These are phyloP conservation scores for Machimus rusticus DNA, from an alignment of 2,888 invertebrate species.

Conservation along the genomic window DNA sequence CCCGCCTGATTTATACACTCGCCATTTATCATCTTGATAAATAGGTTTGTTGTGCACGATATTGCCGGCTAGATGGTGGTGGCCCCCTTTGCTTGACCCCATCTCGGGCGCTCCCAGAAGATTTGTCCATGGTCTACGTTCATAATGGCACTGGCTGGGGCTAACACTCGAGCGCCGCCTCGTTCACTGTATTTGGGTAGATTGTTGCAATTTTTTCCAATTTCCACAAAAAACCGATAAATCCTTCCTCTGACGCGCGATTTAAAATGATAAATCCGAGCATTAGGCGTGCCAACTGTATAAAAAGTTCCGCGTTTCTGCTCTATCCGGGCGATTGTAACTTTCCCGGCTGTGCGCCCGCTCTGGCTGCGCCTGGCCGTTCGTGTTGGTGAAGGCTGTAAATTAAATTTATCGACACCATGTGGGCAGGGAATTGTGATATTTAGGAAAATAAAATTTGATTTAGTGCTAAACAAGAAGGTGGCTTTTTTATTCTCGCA, in stretches of 20 bases:
- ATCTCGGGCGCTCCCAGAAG: constrained; percentile 38
- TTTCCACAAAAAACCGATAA: constrained; percentile 41
- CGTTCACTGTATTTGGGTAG: constrained; percentile 20
- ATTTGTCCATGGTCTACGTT: constrained; percentile 30
- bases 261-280: constrained; percentile 40
- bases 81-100: constrained; percentile 35
- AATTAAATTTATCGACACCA: constrained; percentile 43
- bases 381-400: constrained; percentile 37
- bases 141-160: not conserved
- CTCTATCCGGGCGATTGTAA: constrained; percentile 19
- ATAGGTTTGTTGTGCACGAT: constrained; percentile 43
- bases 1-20: constrained; percentile 39
- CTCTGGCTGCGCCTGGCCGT: not conserved
- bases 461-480: constrained; percentile 40
- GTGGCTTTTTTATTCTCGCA: not conserved
- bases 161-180: not conserved
- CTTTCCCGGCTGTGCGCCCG: not conserved
- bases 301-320: constrained; percentile 24
- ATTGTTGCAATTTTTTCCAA: constrained; percentile 39
- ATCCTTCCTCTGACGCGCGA: constrained; percentile 41
- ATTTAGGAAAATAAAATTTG: constrained; percentile 42
- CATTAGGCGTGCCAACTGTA: constrained; percentile 40
- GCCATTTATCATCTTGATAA: constrained; percentile 44
- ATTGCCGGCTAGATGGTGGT: not conserved
- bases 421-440: constrained; percentile 42